Base-by-base conservation (phyloP, 64 coral and sea anemone species). In the Actinia equina region DNA sequence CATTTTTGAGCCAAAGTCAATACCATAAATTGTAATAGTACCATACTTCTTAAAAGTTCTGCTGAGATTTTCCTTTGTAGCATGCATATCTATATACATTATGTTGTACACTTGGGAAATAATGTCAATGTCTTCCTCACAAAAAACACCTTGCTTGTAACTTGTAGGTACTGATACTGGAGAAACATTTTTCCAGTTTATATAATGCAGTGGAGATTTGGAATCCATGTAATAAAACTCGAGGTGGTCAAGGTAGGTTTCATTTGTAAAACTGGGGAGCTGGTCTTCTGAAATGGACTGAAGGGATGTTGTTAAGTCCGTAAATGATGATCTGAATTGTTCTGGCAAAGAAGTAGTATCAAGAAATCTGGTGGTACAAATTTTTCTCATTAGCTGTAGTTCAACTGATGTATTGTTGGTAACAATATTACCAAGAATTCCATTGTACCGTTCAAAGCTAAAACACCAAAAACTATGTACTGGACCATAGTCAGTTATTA, bases 1-100 rank as follows among this genome's bases (percentile, higher is more conserved):
- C 86, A 76, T 71, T 52, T 87, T 87, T 43, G 84, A 86, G 8
- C 84, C 84, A 86, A 67, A 86, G 14, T 86, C 71, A 25, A 76
- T 37, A 41, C 17, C 44, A 53, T 74, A 69, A 52, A 87, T 45
- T 14, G 2, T 55, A 19, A 87, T 11, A 9, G 26, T 54, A 26
- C 64, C 46, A 77, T 87, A 87, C 49, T 71, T 87, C 41, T 74
- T 69, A 1, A 79, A 17, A 17, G 77, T 17, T 53, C 64, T 52
- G 30, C 46, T 49, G 26, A 69, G 67, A 16, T 45, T 22, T 20
- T 25, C 53, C 10, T 70, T 8, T 54, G 53, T 30, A 54, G 56
- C 2, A 15, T 87, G 49, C n/a, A 77, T n/a, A n/a, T 54, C 59
- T 9, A 45, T 67, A 9, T 54, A 22, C 45, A 87, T 54, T 41